Conservation (phyloP, 2,113 vertebrate species). For the Struthio camelus region DNA sequence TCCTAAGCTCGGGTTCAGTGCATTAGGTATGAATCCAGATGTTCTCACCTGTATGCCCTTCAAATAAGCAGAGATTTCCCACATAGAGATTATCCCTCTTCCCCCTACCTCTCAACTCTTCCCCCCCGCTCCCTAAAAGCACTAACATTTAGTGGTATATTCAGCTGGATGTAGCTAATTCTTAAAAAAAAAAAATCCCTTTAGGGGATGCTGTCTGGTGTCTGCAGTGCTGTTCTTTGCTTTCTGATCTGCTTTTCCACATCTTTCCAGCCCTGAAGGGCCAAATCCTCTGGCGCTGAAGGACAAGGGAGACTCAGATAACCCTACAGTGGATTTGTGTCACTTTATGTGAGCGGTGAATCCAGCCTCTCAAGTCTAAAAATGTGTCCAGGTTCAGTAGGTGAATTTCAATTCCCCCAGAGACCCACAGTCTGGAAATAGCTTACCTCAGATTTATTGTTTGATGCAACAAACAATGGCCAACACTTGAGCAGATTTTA, state of each 20-base stretch:
- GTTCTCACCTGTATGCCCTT: not conserved
- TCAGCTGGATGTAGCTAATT: not conserved
- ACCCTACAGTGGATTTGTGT: constrained; percentile 1
- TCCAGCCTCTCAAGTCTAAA: not conserved
- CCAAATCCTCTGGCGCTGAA: not conserved
- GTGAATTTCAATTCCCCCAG: not conserved
- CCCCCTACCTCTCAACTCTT: not conserved
- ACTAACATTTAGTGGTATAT: not conserved
- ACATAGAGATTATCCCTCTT: not conserved
- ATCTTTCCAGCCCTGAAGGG: not conserved
- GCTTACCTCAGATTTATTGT: not conserved
- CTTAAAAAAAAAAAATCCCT: not conserved
- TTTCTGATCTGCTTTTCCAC: constrained; percentile 21
- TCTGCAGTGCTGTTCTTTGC: not conserved
- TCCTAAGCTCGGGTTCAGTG: not conserved
- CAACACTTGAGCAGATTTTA: not conserved
- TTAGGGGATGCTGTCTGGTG: not conserved
- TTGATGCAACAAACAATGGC: not conserved
- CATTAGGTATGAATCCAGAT: not conserved
- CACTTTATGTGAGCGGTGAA: not conserved
- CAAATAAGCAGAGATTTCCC: not conserved
- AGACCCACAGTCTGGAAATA: not conserved
- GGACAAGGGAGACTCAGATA: not conserved
- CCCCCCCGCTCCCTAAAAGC: not conserved
- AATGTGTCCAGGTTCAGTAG: not conserved